Evolutionary conservation across 2,797 vertebrate genomes (phyloP).

Genomic region (Poeciliopsis presidionis): DNA sequence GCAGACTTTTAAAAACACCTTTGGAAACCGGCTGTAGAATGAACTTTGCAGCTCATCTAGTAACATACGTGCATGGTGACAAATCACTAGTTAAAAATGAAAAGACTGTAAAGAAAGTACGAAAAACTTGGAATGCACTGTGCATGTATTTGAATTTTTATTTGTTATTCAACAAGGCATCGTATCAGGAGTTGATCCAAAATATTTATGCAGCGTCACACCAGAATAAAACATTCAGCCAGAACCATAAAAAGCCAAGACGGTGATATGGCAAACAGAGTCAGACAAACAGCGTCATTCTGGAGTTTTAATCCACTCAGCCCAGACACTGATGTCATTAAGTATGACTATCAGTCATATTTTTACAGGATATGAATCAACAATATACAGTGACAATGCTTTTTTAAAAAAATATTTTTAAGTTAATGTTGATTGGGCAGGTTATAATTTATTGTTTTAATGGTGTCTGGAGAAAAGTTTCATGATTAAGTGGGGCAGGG

Average conservation of each 20-base stretch:
- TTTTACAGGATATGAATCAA: neutral
- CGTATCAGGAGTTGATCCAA: neutral
- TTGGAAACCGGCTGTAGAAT: neutral
- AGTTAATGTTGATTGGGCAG: neutral
- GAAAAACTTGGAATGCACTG: neutral
- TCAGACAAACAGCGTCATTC: neutral
- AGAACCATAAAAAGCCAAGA: neutral
- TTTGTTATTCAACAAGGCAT: neutral
- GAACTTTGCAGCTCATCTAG: neutral
- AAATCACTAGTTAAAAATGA: neutral
- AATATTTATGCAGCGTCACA: constrained; percentile 5
- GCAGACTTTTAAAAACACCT: neutral
- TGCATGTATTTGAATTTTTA: neutral
- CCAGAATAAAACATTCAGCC: neutral
- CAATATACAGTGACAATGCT: neutral
- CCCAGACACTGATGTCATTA: neutral
- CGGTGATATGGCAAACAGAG: neutral
- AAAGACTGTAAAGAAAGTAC: neutral
- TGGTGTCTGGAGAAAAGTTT: neutral
- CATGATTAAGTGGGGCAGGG: neutral
- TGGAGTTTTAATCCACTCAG: neutral
- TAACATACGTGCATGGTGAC: neutral
- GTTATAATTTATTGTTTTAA: neutral
- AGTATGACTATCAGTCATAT: neutral
- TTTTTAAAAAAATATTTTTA: neutral